phyloP scores from a whole-genome alignment of 1,140 invertebrate species.

The Amyelois transitella region DNA sequence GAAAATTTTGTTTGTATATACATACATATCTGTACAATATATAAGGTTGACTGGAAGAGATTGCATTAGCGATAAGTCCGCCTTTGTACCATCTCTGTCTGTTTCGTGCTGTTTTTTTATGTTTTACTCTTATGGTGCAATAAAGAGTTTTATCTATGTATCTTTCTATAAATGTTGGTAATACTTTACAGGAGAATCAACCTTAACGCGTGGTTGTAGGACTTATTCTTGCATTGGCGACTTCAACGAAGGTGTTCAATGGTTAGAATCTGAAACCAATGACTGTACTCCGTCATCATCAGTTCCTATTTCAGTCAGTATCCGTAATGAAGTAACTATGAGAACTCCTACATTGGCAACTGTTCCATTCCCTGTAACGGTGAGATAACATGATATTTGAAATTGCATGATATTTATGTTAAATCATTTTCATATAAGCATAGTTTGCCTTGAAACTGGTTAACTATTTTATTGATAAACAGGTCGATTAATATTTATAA shows the following conservation, averaged over 20 bases:
- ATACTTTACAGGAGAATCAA: constrained; percentile 24
- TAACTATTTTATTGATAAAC: background rate
- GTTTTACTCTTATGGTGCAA: too few species aligned
- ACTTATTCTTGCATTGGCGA: constrained; percentile 51
- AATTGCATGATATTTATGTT: background rate
- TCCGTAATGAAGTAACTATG: constrained; percentile 3
- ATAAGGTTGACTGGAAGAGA: too few species aligned
- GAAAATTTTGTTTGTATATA: too few species aligned
- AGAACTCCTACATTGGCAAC: constrained; percentile 19
- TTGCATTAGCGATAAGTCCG: too few species aligned
- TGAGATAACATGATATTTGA: background rate
- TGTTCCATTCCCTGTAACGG: background rate
- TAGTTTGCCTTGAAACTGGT: background rate
- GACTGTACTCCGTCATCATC: constrained; percentile 18
- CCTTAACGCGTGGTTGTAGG: constrained; percentile 22
- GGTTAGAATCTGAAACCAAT: constrained; percentile 28
- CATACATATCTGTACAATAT: too few species aligned
- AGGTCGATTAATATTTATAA: too few species aligned
- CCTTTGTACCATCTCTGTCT: too few species aligned
- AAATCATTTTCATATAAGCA: background rate
- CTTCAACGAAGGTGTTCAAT: constrained; percentile 58
- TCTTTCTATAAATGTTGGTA: too few species aligned
- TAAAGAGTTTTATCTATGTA: too few species aligned
- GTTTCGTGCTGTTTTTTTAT: too few species aligned
- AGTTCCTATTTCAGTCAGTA: background rate